A percentile compares a stretch with the other conserved stretches of the same genome.
These are phyloP conservation scores for Castor canadensis DNA, from an alignment of 2,113 vertebrate species.

Conservation along the genomic window DNA sequence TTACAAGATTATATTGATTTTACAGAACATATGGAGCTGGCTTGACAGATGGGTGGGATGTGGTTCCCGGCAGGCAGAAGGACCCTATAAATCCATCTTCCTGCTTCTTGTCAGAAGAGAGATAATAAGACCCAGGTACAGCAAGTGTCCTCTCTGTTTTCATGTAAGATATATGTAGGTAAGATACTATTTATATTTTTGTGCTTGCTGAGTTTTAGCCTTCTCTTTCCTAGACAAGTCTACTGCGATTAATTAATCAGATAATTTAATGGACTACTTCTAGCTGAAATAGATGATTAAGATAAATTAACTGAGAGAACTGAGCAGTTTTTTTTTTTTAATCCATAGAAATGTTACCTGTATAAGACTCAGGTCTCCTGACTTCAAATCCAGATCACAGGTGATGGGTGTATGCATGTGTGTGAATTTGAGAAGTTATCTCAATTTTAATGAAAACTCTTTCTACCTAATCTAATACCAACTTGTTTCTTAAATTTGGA, in stretches of 20 bases:
- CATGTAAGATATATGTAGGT: background rate
- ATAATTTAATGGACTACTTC: background rate
- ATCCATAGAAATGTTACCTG: background rate
- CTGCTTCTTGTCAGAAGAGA: background rate
- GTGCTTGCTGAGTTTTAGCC: background rate
- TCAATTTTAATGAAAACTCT: background rate
- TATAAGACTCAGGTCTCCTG: background rate
- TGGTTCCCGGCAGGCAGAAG: background rate
- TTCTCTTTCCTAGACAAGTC: background rate
- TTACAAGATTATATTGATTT: background rate
- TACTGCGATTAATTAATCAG: background rate
- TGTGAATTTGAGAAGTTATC: background rate
- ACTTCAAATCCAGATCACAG: background rate
- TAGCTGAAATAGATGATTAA: background rate
- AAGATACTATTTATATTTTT: background rate
- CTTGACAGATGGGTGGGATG: conserved; percentile 22
- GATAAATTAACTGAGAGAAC: background rate
- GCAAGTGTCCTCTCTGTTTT: background rate
- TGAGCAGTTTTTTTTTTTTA: background rate
- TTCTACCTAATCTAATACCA: background rate
- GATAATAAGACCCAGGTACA: background rate
- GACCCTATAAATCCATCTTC: background rate
- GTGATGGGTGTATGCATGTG: background rate
- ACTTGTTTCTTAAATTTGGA: background rate
- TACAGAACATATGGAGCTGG: background rate